A percentile compares a stretch with the other conserved stretches of the same genome.
phyloP scores from a whole-genome alignment of 2,113 vertebrate genomes.

The Numenius arquata region DNA sequence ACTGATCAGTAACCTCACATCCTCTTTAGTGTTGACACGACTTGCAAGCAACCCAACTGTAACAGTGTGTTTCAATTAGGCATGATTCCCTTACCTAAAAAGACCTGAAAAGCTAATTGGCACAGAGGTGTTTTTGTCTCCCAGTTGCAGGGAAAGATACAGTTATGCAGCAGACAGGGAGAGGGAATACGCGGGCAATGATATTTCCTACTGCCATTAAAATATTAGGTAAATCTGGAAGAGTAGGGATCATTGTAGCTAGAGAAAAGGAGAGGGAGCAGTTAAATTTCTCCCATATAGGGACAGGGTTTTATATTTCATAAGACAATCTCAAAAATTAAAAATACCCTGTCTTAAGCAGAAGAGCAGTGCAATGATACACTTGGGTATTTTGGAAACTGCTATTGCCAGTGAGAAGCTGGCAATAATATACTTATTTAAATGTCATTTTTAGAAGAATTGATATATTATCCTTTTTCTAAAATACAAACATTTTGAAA shows the following conservation, averaged over 20 bases:
- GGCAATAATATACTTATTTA: not conserved
- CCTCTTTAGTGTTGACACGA: not conserved
- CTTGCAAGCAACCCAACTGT: not conserved
- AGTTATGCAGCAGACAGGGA: constrained; percentile 21
- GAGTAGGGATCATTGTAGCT: not conserved
- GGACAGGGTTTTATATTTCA: not conserved
- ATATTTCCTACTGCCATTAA: constrained; percentile 6
- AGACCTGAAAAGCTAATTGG: constrained; percentile 55
- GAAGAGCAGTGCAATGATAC: not conserved
- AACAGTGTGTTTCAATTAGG: constrained; percentile 42
- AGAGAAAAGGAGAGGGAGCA: not conserved
- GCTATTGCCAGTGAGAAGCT: not conserved
- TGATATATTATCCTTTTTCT: not conserved
- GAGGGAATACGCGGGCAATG: not conserved
- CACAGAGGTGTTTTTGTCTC: constrained; percentile 39
- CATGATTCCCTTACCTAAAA: constrained; percentile 45
- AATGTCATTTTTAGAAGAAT: not conserved
- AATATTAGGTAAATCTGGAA: not conserved
- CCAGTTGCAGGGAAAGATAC: constrained; percentile 6
- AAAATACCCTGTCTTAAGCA: not conserved
- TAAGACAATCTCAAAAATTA: not conserved
- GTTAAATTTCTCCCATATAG: not conserved
- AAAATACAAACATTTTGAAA: not conserved
- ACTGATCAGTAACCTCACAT: constrained; percentile 20
- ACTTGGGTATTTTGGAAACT: not conserved